These are phyloP conservation scores for Plectrocnemia conspersa DNA, from an alignment of 1,140 invertebrate genomes.

Conservation along the genomic window DNA sequence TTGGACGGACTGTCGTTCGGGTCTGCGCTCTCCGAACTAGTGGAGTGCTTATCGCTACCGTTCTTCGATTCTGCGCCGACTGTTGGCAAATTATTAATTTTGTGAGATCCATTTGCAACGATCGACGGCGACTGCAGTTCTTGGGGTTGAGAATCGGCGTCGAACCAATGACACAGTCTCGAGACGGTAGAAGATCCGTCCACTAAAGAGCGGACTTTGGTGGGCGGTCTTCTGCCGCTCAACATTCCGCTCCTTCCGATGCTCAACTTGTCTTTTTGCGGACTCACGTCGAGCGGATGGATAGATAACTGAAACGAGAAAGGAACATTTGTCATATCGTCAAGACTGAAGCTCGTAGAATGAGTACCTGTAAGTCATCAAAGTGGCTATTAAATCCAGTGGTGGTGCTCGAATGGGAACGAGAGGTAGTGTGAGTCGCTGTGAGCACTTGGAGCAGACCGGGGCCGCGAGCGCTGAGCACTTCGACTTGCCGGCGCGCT, in stretches of 20 bases:
- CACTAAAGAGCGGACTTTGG: conserved; percentile 41
- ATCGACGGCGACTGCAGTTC: conserved; percentile 40
- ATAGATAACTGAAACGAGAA: conserved; percentile 45
- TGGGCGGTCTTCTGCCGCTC: conserved; percentile 42
- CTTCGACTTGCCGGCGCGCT: conserved; percentile 41
- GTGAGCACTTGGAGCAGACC: conserved; percentile 43
- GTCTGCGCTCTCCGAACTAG: conserved; percentile 33
- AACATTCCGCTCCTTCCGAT: conserved; percentile 43
- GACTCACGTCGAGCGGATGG: conserved; percentile 40
- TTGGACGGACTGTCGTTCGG: conserved; percentile 2
- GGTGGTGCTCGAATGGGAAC: conserved; percentile 43
- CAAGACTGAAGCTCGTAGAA: not conserved
- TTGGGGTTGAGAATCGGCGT: conserved; percentile 41
- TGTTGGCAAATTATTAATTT: not conserved
- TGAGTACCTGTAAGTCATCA: conserved; percentile 27
- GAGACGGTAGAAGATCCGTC: conserved; percentile 9
- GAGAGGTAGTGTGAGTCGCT: conserved; percentile 46
- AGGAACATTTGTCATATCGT: too few relatives aligned
- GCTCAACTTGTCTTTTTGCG: conserved; percentile 44
- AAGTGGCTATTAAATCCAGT: conserved; percentile 34
- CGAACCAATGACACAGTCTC: conserved; percentile 18
- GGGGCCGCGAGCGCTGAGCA: conserved; percentile 45
- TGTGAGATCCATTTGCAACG: conserved; percentile 26
- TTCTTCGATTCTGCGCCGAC: conserved; percentile 21
- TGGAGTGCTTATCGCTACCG: conserved; percentile 42